Evolutionary conservation across 2,113 vertebrate genomes (phyloP), one percentile per base, ranked within the genome.

Genomic region (Elachura formosa): DNA sequence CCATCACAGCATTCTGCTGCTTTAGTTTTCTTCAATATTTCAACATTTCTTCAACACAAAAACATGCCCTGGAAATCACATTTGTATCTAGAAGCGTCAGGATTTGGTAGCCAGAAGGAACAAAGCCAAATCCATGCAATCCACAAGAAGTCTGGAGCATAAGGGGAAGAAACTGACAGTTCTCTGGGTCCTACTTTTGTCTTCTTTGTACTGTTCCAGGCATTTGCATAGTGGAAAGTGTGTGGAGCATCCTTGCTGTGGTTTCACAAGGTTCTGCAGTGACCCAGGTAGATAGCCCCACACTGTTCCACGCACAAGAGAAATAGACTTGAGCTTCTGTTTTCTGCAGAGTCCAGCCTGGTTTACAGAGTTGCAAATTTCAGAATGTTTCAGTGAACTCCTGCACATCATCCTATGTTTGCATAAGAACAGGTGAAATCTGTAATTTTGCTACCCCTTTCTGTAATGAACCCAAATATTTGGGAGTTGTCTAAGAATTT

Each of bases 391-490:
- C 41, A 24, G 38, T 68, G 82, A 82, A 38, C 69, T 85, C 29
- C 21, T 82, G 26, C 16, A 33, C 12, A 8, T 67, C n/a, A 43
- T 81, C 31, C 31, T 67, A 4, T 4, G 8, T 84, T 84, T 74
- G 26, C 11, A 2, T 41, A 69, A 59, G 6, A 69, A 13, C 43
- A 58, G 26, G 5, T 71, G 41, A 73, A 78, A 76, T 51, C 43
- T 38, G 25, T 68, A 18, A 5, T 79, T 93, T 93, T 61, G 14
- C 20, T n/a, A 45, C 36, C 28, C 6, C 46, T 52, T 49, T 29
- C 12, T 0, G 0, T 76, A 58, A 52, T 0, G 1, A 45, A 49
- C 40, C 6, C 28, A 40, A 66, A 67, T 58, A 25, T 31, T 63
- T 21, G 7, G 6, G 3, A 1, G 0, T 45, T 33, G 62, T 48